Evolutionary conservation across 2,888 invertebrate species (phyloP), one percentile per base, ranked within the genome.

Genomic region (Drosophila lutescens): DNA sequence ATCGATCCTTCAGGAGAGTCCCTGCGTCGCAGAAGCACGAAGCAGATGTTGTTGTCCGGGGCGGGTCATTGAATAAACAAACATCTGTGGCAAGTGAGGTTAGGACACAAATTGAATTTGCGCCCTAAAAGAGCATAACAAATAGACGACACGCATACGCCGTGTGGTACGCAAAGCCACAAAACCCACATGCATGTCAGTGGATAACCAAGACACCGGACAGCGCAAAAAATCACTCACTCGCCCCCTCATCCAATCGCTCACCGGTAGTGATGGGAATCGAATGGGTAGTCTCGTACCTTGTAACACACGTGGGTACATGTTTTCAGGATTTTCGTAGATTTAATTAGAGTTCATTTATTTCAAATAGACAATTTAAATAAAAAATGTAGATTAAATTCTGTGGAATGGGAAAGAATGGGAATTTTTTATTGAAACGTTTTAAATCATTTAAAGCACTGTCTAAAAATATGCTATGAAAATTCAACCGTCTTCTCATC

Each of bases 101-200:
- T 66, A 50, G 69, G 49, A 60, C 57, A 72, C 78, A 83, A 86
- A 83, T 83, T 86, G 79, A 84, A 86, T 86, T 86, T 81, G 76
- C 74, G 69, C 69, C 53, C 70, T 74, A 75, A 66, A 84, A 80
- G 71, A 84, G 87, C 87, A 84, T 84, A 84, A 75, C 87, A 84
- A 84, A 84, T 86, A 84, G 71, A 81, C 74, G 79, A 57, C 68
- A 78, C 86, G 79, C 78, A 74, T 82, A 66, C 83, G 83, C 63
- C 74, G 68, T 69, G 83, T 80, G 61, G 54, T 78, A 58, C 72
- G 53, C 44, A 62, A 66, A 74, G 70, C 80, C 79, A 62, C 78
- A 80, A 62, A 67, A 59, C 76, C 76, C 73, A 78, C 79, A 78
- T 73, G 78, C 51, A 71, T 53, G 73, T 56, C 66, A 77, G 70